Conservation (phyloP, 64 coral and sea anemone genomes). For the Orbicella faveolata region DNA sequence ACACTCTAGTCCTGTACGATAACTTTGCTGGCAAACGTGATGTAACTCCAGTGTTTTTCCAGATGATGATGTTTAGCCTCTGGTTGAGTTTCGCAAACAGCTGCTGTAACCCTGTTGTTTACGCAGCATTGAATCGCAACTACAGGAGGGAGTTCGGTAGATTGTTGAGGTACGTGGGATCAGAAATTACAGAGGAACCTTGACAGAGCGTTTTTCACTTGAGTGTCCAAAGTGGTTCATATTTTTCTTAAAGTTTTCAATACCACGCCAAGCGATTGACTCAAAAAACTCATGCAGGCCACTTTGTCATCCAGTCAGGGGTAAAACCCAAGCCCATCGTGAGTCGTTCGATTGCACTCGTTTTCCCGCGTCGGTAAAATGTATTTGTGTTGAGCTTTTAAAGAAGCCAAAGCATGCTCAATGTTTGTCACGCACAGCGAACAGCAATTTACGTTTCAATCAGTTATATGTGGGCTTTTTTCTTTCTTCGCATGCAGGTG, state of each 20-base stretch:
- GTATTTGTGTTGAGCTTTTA: too few species aligned
- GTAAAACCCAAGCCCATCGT: too few species aligned
- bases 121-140: slow-evolving; percentile 66
- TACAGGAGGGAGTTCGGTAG: slow-evolving; percentile 55
- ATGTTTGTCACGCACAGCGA: too few species aligned
- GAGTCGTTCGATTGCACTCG: too few species aligned
- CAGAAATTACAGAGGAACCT: neutral
- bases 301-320: too few species aligned
- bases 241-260: too few species aligned
- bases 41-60: neutral
- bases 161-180: slow-evolving; percentile 13
- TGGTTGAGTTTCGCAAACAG: slow-evolving; percentile 60
- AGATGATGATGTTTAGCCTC: slow-evolving; percentile 9
- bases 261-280: too few species aligned
- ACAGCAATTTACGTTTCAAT: neutral
- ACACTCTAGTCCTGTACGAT: neutral
- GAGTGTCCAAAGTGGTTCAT: too few species aligned
- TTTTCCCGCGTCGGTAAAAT: too few species aligned
- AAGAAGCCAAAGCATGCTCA: too few species aligned
- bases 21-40: neutral
- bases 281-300: too few species aligned
- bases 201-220: too few species aligned
- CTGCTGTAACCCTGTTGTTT: slow-evolving; percentile 60
- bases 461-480: neutral
- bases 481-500: neutral